Conservation (phyloP, 1,140 invertebrate species). For the Drosophila kurseongensis region DNA sequence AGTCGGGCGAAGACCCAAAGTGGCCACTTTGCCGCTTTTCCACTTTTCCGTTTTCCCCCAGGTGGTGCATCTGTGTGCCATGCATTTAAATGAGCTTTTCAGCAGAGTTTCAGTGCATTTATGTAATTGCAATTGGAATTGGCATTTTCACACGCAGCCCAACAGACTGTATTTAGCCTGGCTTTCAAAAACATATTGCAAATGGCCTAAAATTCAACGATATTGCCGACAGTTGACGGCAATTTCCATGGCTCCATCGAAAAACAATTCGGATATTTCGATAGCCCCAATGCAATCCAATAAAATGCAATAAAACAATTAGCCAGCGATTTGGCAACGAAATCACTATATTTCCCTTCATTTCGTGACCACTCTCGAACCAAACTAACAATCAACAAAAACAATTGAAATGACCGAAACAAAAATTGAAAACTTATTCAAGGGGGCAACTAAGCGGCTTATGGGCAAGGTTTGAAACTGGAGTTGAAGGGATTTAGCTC, state of each 20-base stretch:
- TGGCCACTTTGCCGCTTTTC: slow-evolving; percentile 11
- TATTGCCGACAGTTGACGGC: slow-evolving; percentile 4
- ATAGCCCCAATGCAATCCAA: slow-evolving; percentile 51
- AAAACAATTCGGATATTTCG: slow-evolving; percentile 24
- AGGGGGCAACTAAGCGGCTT: slow-evolving; percentile 38
- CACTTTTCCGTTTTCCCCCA: slow-evolving; percentile 6
- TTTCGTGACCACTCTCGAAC: slow-evolving; percentile 1
- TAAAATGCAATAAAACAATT: slow-evolving; percentile 69
- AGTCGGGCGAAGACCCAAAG: slow-evolving; percentile 20
- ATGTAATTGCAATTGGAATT: slow-evolving; percentile 51
- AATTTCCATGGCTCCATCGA: slow-evolving; percentile 13
- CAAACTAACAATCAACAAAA: slow-evolving; percentile 12
- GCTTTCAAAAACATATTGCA: slow-evolving; percentile 18
- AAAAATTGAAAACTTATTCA: slow-evolving; percentile 28
- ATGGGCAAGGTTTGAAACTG: neutral
- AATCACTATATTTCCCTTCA: slow-evolving; percentile 19
- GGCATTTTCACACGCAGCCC: slow-evolving; percentile 41
- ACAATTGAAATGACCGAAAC: slow-evolving; percentile 22
- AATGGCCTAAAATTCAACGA: slow-evolving; percentile 19
- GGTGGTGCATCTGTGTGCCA: slow-evolving; percentile 20
- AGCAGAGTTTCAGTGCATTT: slow-evolving; percentile 40
- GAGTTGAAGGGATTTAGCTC: slow-evolving; percentile 1
- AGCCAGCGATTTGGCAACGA: slow-evolving; percentile 31
- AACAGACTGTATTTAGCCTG: slow-evolving; percentile 52
- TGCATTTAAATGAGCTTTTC: slow-evolving; percentile 72